Base-by-base conservation (phyloP, 2,888 invertebrate species). In the Stenoptilia bipunctidactyla region DNA sequence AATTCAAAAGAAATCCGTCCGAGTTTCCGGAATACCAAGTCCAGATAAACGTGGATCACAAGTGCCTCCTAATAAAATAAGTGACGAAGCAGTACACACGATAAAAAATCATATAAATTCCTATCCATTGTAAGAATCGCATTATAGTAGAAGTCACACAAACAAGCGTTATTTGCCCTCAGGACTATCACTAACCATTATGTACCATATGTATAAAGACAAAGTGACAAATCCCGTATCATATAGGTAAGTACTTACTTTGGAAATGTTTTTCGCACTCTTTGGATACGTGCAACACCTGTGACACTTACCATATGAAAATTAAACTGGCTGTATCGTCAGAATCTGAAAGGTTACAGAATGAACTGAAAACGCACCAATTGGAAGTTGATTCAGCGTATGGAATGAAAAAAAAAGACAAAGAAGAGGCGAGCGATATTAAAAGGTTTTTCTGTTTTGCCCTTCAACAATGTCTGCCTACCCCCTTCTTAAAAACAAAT, bases 391-490 rank as follows among this genome's bases (percentile, higher is more conserved):
- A 34, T 34, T 34, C 15, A 34, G 15, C 15, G 10, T 34, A 34
- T 34, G 34, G 12, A 13, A 34, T 34, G 14, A 14, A 15, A 2
- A 13, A 34, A 34, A 14, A 13, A 34, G 34, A 34, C 14, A 13
- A 34, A 13, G 34, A 6, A 20, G 13, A 6, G 12, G 13, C 33
- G 27, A 27, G 15, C 13, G 34, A 25, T 10, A 34, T 38, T 12
- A 37, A 34, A 38, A 20, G 20, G 8, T 42, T 40, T 5, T 38
- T 15, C 14, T 15, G 43, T 34, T 52, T 49, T 38, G 52, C 51
- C 35, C 35, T 50, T 13, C 51, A 50, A 38, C 46, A 52, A 45
- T 51, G 51, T 38, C 38, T 51, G 34, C 50, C 47, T 9, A 53
- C 48, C 15, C 49, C 50, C 27, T 40, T 27, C 33, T 36, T 52